Evolutionary conservation across 2,797 vertebrate species (phyloP), one percentile per base, ranked within the genome.

Genomic region (Myotis myotis): DNA sequence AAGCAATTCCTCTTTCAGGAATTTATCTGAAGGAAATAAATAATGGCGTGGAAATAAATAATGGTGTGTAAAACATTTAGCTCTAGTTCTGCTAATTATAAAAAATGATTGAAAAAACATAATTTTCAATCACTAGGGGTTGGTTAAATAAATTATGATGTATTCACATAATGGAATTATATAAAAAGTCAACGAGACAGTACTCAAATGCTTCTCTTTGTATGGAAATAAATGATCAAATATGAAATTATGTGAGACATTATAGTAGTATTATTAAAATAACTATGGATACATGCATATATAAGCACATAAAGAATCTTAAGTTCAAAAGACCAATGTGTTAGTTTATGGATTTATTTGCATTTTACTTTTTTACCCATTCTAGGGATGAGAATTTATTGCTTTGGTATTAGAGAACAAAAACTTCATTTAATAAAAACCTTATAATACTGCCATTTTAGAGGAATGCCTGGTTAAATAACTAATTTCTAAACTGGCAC

Each of bases 1-100:
- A 92, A 89, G n/a, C 25, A 94, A 76, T 87, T 96, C 23, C 11
- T 62, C 30, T 82, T 91, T 78, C n/a, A 84, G 85, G 28, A 78
- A 71, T 93, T 64, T 80, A 84, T 87, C 49, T 57, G 33, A 76
- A 83, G 71, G 47, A 83, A 91, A 76, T 80, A 91, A 89, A 72
- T 83, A 64, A 33, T 86, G 17, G 19, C 64, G 16, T 53, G 4
- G 70, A 49, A 91, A 80, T 62, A 62, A 30, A 68, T 83, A 51
- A 33, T 86, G 30, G 25, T 70, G 16, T 60, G 5, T 75, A 49
- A 91, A 80, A 55, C 75, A 71, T 62, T 89, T 92, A 90, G 16
- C 22, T 95, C 44, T 87, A 30, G 28, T 80, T 94, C 13, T 91
- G 22, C 86, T 87, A 83, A 75, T 95, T 49, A 68, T 64, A 71